Percentiles rank a stretch among this genome's conserved stretches.
These are phyloP conservation scores for Sceloporus undulatus DNA, from an alignment of 2,113 vertebrate species.

Conservation along the genomic window DNA sequence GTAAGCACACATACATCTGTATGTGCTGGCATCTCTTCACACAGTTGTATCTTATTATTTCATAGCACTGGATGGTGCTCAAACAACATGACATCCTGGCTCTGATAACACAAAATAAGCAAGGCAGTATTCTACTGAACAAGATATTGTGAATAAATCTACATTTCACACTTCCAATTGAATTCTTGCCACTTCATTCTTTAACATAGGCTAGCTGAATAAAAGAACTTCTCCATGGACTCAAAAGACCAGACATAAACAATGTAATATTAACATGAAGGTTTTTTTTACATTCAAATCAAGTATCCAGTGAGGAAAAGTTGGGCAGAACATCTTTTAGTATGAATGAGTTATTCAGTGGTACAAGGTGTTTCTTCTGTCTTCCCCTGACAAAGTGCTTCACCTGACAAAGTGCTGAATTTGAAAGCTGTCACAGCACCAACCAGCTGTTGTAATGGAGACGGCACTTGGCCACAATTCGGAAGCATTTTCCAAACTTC, in stretches of 20 bases:
- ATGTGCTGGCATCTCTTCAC: not conserved
- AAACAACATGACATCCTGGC: not conserved
- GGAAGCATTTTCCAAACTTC: not conserved
- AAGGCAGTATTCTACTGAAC: not conserved
- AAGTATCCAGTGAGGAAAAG: not conserved
- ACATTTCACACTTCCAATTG: not conserved
- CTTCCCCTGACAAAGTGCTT: not conserved
- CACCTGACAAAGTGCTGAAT: not conserved
- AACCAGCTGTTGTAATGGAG: not conserved
- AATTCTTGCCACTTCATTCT: not conserved
- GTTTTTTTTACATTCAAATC: not conserved
- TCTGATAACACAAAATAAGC: not conserved
- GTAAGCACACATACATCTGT: not conserved
- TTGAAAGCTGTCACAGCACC: not conserved
- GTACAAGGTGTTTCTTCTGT: not conserved
- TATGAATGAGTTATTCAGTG: not conserved
- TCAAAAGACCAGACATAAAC: not conserved
- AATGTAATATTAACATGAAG: not conserved
- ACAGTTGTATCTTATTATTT: not conserved
- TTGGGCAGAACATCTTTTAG: not conserved
- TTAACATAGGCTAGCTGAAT: not conserved
- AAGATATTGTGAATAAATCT: not conserved
- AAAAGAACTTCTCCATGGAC: not conserved
- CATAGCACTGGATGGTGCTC: not conserved
- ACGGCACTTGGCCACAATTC: no score